A percentile compares a stretch with the other conserved stretches of the same genome.
Conservation (phyloP, 1,140 invertebrate genomes). For the Saccostrea glomerata region DNA sequence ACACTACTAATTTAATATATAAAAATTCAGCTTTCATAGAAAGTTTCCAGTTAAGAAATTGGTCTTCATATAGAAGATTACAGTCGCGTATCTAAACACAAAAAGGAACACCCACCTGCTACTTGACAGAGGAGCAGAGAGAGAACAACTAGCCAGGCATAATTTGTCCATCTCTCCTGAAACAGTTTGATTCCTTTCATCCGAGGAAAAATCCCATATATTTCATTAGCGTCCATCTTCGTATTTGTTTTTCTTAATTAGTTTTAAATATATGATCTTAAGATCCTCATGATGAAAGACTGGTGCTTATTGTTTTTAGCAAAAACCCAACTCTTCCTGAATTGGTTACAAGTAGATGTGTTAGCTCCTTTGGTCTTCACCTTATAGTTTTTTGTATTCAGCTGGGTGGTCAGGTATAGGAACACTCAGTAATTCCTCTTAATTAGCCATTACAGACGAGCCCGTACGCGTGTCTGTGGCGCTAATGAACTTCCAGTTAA, state of each 20-base stretch:
- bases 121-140: neutral
- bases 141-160: neutral
- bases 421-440: neutral
- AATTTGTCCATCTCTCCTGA: neutral
- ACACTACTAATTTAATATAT: too few species aligned
- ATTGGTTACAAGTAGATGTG: neutral
- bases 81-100: neutral
- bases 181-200: neutral
- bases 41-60: neutral
- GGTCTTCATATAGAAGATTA: neutral
- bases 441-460: neutral
- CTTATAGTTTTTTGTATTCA: neutral
- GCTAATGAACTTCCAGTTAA: neutral
- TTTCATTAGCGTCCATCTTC: neutral
- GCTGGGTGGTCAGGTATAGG: neutral
- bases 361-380: neutral
- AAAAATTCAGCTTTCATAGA: neutral
- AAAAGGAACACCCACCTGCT: neutral
- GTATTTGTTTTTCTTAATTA: neutral
- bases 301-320: neutral
- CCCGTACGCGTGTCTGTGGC: neutral
- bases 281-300: neutral
- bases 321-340: too few species aligned
- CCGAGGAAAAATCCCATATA: neutral
- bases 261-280: neutral